Base-by-base conservation (phyloP, 2,113 vertebrate species). In the Mionectes macconnelli region DNA sequence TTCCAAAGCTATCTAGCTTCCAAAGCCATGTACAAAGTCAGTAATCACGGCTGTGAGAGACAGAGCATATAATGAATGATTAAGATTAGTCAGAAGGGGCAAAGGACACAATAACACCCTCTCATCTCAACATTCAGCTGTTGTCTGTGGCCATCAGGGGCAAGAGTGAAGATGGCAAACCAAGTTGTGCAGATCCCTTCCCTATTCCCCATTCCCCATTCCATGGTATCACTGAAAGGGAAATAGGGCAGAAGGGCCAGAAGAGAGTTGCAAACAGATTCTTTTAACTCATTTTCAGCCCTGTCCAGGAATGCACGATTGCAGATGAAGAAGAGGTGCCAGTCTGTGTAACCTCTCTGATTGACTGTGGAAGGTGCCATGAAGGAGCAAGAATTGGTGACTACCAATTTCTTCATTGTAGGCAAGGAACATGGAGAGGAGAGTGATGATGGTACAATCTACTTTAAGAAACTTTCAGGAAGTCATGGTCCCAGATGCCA, bases 121-220 rank as follows among this genome's bases (percentile, higher is more conserved):
- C 63, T 35, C 57, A 62, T 28, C 10, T 88, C 47, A 47, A 39
- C 30, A 15, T 30, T 69, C 15, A 4, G 24, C 16, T 19, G 49
- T 5, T 9, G 25, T 89, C 16, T 20, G 28, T 24, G 45, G 25
- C 53, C 40, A 73, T 53, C 44, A 69, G 31, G 11, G 27, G 22
- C 23, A 28, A 75, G 40, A 77, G 42, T 0, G 0, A 84, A 82
- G 47, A 39, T 1, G 3, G 2, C 24, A 84, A 84, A 52, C 7
- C 21, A 69, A 55, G 24, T 6, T 28, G 2, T 8, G 4, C 14
- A 52, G 10, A 5, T 57, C 18, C 31, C 7, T 75, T 81, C 73
- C 15, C 19, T 50, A 17, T 47, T 94, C 17, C 63, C 17, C 9
- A 17, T 47, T 94, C 17, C 63, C 17, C 9, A 45, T 19, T 80